Evolutionary conservation across 2,113 vertebrate species (phyloP), one percentile per base, ranked within the genome.

Genomic region (Lepus timidus): DNA sequence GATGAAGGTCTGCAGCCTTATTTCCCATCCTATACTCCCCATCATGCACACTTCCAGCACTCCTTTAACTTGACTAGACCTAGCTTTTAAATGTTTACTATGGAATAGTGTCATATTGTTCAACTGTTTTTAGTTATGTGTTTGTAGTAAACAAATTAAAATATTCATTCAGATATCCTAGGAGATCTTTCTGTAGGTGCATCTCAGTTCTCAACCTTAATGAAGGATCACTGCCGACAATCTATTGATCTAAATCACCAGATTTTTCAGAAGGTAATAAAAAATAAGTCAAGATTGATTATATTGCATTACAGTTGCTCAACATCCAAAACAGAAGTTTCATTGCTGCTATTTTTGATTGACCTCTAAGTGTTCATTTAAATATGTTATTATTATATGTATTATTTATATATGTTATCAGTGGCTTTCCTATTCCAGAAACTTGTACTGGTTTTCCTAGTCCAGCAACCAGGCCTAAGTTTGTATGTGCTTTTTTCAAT

Each of bases 61-160:
- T 55, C 2, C 17, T 9, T 92, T 29, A 58, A 52, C 14, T 92
- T 27, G 55, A 52, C 11, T 51, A 70, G 86, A 83, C 64, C 70
- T 79, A 91, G 27, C 78, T 82, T 78, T 79, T 62, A 86, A 74
- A 83, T 44, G 12, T 81, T 93, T 62, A 85, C 22, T 44, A 20
- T 23, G 4, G 19, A 13, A 2, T 71, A 61, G 3, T 49, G 11
- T 3, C 10, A 33, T 76, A n/a, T 4, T 86, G 49, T 93, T 65
- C 27, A 71, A 73, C 5, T 73, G 20, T 73, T 88, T 68, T 19
- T 83, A 92, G 70, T 36, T 14, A 44, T 75, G 19, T 62, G 7
- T 17, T 76, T 68, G 14, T 52, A 62, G 90, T 76, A 85, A 87
- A 75, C 17, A 78, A 89, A 52, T 11, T 55, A 58, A 90, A 76